These are phyloP conservation scores for Chlorodrepanis virens DNA, from an alignment of 2,113 vertebrate genomes.

Conservation along the genomic window DNA sequence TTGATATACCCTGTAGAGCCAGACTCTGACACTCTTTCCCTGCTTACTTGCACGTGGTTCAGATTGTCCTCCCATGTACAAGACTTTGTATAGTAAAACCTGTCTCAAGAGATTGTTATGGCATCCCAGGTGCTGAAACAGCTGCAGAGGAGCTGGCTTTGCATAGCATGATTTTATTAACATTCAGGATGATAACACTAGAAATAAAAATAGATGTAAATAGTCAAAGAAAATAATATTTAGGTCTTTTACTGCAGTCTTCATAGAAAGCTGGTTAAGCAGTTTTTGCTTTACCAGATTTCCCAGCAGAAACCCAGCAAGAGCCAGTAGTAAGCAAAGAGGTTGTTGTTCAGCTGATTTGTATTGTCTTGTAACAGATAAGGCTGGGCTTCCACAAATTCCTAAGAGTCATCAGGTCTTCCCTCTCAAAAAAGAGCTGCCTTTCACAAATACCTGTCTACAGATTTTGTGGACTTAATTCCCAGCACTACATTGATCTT, in stretches of 20 bases:
- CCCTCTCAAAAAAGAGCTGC: neutral
- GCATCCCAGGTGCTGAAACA: neutral
- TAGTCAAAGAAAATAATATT: neutral
- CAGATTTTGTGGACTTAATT: neutral
- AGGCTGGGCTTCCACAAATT: neutral
- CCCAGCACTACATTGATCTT: neutral
- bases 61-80: neutral
- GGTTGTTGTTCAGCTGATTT: neutral
- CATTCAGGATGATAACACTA: neutral
- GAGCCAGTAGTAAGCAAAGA: neutral
- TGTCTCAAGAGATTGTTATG: neutral
- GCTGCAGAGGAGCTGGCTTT: neutral
- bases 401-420: neutral
- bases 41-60: neutral
- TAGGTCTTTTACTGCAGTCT: neutral
- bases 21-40: neutral
- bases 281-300: neutral
- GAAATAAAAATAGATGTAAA: neutral
- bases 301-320: neutral
- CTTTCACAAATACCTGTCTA: neutral
- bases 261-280: neutral
- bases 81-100: neutral
- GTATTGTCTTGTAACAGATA: neutral
- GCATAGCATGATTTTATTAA: neutral
- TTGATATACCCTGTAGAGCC: neutral